Conservation (phyloP, 2,113 vertebrate genomes). For the Hemiscyllium ocellatum region DNA sequence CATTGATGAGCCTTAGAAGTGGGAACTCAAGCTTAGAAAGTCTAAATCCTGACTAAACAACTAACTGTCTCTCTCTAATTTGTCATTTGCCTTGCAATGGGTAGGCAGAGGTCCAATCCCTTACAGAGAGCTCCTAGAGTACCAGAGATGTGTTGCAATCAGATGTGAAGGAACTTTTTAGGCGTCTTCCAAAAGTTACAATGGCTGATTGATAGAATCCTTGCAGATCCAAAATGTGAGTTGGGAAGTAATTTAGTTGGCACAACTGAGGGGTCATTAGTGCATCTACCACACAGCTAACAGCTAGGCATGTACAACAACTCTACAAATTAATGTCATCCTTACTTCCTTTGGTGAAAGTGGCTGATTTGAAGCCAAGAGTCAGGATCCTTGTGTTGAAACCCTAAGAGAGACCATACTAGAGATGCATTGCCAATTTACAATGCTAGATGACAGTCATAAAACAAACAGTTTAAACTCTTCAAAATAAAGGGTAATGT, state of each 20-base stretch:
- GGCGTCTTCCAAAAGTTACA: neutral
- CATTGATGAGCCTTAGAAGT: neutral
- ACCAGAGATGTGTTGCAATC: neutral
- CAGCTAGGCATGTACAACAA: neutral
- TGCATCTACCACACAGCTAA: neutral
- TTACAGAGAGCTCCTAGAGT: neutral
- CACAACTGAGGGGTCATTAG: neutral
- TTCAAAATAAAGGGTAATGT: neutral
- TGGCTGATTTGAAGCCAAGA: neutral
- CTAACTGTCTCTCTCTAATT: neutral
- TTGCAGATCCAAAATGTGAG: neutral
- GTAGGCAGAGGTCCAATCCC: neutral
- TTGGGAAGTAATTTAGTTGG: neutral
- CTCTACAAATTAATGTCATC: slow-evolving; percentile 1
- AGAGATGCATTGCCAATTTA: neutral
- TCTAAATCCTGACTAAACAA: neutral
- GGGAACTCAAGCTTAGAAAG: neutral
- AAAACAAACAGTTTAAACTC: neutral
- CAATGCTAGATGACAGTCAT: neutral
- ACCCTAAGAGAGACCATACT: neutral
- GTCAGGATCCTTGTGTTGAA: neutral
- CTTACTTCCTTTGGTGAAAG: neutral
- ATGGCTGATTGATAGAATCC: neutral
- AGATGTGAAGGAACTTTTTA: neutral
- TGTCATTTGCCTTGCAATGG: neutral